Evolutionary conservation across 2,888 invertebrate species (phyloP), one percentile per base, ranked within the genome.

Genomic region (Strigamia transsilvanica): DNA sequence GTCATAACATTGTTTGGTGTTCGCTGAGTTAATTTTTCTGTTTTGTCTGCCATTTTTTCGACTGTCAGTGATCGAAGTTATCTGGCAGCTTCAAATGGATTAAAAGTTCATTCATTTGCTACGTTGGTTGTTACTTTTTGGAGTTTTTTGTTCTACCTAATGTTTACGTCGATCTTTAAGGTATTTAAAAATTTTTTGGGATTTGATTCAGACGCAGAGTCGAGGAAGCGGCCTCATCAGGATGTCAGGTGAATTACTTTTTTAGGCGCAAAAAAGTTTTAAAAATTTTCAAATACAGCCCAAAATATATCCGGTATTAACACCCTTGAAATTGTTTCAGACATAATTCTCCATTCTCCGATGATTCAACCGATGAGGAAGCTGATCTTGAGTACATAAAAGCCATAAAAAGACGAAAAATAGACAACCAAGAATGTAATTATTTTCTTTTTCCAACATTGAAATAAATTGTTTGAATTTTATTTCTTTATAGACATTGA

Each of bases 41-140:
- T 56, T 56, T 15, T 73, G 73, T 27, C 73, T 73, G 73, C 73
- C 73, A 73, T 73, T 32, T 61, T 61, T 61, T 61, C 61, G 61
- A 4, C 61, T 18, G 18, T 61, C 23, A 21, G 61, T 23, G n/a
- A n/a, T 46, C 46, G 46, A 46, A 46, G 13, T 46, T 46, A 13
- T 12, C 46, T n/a, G 46, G 46, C 46, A 46, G 15, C 46, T 56
- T 9, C 12, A 46, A 56, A 56, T 56, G 73, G 32, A 32, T 1
- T 73, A 32, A 73, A 73, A 32, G n/a, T 2, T 27, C 32, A 73
- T 73, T 73, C 2, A 32, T 73, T 73, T 73, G 32, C 5, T 23
- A 46, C 46, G 12, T 46, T 46, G 13, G 46, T 10, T 21, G 21
- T 23, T 61, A 61, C 27, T 21, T n/a, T 23, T 61, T 21, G 18